Percentiles rank a stretch among this genome's conserved stretches.
These are phyloP conservation scores for Dugesia japonica DNA, from an alignment of 2,888 invertebrate genomes.

Conservation along the genomic window DNA sequence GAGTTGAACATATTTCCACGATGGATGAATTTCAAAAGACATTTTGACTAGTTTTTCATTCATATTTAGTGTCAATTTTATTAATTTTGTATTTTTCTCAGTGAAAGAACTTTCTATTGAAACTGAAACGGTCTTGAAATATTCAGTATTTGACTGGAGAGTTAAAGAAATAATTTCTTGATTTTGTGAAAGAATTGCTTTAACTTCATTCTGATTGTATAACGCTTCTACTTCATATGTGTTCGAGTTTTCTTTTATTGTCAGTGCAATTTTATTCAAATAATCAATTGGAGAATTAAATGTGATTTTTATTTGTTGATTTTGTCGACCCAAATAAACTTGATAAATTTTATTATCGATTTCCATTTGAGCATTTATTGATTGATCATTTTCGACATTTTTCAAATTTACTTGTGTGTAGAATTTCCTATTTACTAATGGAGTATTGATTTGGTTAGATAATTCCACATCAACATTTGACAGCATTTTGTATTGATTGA, in stretches of 20 bases:
- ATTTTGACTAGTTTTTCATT: neutral
- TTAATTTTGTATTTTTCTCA: neutral
- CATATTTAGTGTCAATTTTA: neutral
- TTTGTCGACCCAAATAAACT: neutral
- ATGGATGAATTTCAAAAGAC: neutral
- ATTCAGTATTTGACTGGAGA: neutral
- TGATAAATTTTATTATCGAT: neutral
- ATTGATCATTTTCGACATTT: neutral
- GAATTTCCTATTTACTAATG: neutral
- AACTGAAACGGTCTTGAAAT: neutral
- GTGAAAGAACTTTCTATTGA: neutral
- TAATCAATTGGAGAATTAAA: neutral
- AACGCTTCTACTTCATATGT: neutral
- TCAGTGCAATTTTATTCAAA: neutral
- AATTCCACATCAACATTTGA: neutral
- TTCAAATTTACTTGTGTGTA: neutral
- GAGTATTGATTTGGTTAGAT: neutral
- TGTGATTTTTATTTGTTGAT: neutral
- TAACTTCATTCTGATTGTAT: neutral
- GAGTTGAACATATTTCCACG: neutral
- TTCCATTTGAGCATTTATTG: neutral
- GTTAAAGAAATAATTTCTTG: neutral
- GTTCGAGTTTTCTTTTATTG: neutral
- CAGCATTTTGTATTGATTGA: neutral
- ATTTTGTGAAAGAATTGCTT: neutral